A percentile compares a stretch with the other conserved stretches of the same genome.
Conservation (phyloP, 2,797 vertebrate species). For the Pseudomugil tenellus region DNA sequence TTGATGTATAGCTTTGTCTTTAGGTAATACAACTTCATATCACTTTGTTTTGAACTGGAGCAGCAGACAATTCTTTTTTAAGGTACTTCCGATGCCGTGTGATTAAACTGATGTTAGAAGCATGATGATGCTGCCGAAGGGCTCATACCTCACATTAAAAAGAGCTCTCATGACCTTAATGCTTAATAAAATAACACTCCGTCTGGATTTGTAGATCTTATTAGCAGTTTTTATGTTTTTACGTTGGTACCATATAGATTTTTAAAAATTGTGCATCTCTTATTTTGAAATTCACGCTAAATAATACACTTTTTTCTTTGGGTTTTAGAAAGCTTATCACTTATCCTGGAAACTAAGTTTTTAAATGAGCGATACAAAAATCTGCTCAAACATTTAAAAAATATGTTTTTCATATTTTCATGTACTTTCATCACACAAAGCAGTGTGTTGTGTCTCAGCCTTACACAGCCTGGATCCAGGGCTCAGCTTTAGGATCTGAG, state of each 20-base stretch:
- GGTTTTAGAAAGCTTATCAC: background rate
- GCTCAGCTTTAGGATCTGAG: constrained; percentile 19
- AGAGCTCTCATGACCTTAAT: background rate
- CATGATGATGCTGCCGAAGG: background rate
- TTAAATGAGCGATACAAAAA: background rate
- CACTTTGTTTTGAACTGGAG: background rate
- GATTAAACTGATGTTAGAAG: background rate
- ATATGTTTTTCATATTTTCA: background rate
- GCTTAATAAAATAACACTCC: background rate
- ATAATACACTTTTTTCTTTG: background rate
- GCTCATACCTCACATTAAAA: background rate
- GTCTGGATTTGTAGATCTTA: no score
- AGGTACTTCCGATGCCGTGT: background rate
- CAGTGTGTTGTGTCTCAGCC: background rate
- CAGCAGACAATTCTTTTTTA: background rate
- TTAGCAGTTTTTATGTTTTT: no score
- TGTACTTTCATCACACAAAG: constrained; percentile 13
- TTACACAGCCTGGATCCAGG: background rate
- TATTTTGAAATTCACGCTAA: background rate
- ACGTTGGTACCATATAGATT: background rate
- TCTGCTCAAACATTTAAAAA: background rate
- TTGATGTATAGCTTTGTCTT: background rate
- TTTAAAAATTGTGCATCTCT: background rate
- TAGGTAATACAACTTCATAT: background rate
- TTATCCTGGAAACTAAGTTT: background rate